Base-by-base conservation (phyloP, 2,888 invertebrate genomes). In the Agrochola lychnidis region DNA sequence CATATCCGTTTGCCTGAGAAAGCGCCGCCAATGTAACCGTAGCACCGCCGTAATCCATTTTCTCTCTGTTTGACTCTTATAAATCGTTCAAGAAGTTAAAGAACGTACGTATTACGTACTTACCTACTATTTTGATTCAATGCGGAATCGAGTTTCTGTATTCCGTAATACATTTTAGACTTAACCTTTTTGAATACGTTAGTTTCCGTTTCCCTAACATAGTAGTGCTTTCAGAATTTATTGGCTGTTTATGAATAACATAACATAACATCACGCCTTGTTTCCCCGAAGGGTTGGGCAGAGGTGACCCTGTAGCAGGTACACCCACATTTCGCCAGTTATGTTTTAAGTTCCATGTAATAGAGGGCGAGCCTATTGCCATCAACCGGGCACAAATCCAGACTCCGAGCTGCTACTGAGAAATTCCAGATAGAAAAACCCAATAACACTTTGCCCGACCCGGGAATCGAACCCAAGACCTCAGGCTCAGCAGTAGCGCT, bases 1-100 rank as follows among this genome's bases (percentile, higher is more conserved):
- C 36, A 67, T 45, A 76, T 53, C 53, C 45, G 40, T 56, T 81
- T 30, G 45, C 53, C 48, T 64, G 48, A 10, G 62, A 70, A 82
- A 61, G 36, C 48, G 19, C 51, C 59, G 16, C 42, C 30, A 36
- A 25, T 22, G 45, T 40, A 56, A 51, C 73, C 63, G 22, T 63
- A 51, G 14, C 62, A 16, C 72, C 14, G 57, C 45, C 14, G 75
- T 67, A 57, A 81, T 79, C 67, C 56, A 81, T 79, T 75, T 81
- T 75, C 81, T 62, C 56, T 16, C 22, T 57, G 56, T 73, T 67
- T 63, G 80, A 53, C 68, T 81, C 76, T 75, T 68, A 81, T 79
- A 81, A 79, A 79, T 79, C 81, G 75, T 81, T 79, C 79, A 67
- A 67, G 42, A 80, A 81, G 56, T 81, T 81, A 75, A 63, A 70